phyloP scores from a whole-genome alignment of 2,888 invertebrate species.

The Cyclophora albipunctata region DNA sequence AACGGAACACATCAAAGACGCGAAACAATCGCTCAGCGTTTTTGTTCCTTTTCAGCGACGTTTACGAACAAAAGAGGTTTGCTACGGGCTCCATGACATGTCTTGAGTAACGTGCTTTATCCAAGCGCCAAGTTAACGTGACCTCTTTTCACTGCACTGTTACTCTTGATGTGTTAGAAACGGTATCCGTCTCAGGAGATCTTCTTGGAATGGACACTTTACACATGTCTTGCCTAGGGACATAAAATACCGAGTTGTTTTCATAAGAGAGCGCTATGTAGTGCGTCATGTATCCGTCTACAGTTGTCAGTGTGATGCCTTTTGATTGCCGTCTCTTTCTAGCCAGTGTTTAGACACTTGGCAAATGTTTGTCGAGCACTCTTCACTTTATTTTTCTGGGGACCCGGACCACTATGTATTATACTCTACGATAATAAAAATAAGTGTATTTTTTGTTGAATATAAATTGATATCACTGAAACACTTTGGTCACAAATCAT shows the following conservation, averaged over 20 bases:
- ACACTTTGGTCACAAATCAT: too few relatives aligned
- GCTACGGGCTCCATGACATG: slow-evolving; percentile 46
- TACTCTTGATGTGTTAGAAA: slow-evolving; percentile 20
- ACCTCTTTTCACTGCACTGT: slow-evolving; percentile 22
- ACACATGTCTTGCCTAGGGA: slow-evolving; percentile 44
- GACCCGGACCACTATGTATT: too few relatives aligned
- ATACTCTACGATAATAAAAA: too few relatives aligned
- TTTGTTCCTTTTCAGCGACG: slow-evolving; percentile 39
- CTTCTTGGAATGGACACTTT: slow-evolving; percentile 45
- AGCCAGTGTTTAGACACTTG: slow-evolving; percentile 9
- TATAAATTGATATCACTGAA: too few relatives aligned
- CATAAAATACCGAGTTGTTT: slow-evolving; percentile 53
- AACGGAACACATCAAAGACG: slow-evolving; percentile 39
- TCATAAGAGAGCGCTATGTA: slow-evolving; percentile 33
- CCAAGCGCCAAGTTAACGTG: slow-evolving; percentile 33
- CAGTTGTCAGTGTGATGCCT: slow-evolving; percentile 42
- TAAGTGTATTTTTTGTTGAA: too few relatives aligned
- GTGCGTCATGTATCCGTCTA: slow-evolving; percentile 46
- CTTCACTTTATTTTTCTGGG: slow-evolving; percentile 3
- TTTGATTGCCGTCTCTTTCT: slow-evolving; percentile 35
- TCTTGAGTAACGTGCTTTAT: slow-evolving; percentile 47
- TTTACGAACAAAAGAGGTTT: slow-evolving; percentile 48
- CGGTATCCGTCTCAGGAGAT: slow-evolving; percentile 21
- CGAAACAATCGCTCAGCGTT: slow-evolving; percentile 56
- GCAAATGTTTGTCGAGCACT: slow-evolving; percentile 10